Evolutionary conservation across 2,797 vertebrate species (phyloP), one percentile per base, ranked within the genome.

Genomic region (Centroberyx gerrardi): DNA sequence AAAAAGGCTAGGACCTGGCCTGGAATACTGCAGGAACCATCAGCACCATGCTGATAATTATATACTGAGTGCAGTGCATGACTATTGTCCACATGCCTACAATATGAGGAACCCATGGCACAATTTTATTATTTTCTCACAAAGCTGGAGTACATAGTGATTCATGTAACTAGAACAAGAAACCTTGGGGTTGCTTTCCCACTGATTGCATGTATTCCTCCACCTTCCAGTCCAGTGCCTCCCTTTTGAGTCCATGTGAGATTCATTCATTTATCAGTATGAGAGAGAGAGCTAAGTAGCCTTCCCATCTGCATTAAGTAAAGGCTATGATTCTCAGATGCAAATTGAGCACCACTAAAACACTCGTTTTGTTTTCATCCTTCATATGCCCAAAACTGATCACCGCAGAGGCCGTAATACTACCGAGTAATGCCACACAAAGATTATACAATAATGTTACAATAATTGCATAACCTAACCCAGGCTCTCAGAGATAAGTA

Each of bases 391-490:
- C 33, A 66, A 5, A 74, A 80, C 58, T 56, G 48, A 69, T 70
- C 42, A 72, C 46, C 62, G 42, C 44, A 78, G 36, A 53, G 52
- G 42, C 62, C 77, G 53, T 60, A 73, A 66, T 64, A 64, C 49
- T 67, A 78, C 75, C 76, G 55, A 74, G 9, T 49, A 75, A 62
- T 62, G 80, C 51, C 44, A 64, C 71, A 79, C 28, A 77, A 60
- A 78, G 66, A 82, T 85, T 83, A 86, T 55, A 79, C 78, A 86
- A 82, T 79, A 68, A 66, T 54, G 33, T 87, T 79, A 81, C 60
- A 86, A 79, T 78, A 84, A 88, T 78, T 89, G 70, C 76, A 82
- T 86, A 89, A 91, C 74, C 69, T 48, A 90, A 73, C 63, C 76
- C 52, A 65, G 33, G 61, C 81, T 89, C 63, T 63, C 48, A 62